Conservation (phyloP, 2,113 vertebrate genomes). For the Cinclus mexicanus region DNA sequence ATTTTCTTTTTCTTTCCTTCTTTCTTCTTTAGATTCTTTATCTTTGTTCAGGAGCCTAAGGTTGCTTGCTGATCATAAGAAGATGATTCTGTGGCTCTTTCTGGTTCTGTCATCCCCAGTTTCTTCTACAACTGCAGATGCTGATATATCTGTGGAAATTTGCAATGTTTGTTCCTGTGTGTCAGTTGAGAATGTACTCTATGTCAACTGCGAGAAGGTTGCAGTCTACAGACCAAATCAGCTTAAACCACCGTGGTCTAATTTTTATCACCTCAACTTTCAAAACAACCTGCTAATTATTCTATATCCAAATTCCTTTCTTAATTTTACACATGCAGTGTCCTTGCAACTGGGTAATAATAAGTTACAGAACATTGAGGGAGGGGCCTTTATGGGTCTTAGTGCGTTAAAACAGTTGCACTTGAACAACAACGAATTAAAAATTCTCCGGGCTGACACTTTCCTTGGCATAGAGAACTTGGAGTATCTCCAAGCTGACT, state of each 20-base stretch:
- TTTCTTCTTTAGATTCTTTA: constrained; percentile 79
- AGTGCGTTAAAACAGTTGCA: constrained; percentile 96
- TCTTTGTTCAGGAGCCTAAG: constrained; percentile 80
- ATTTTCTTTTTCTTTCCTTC: constrained; percentile 65
- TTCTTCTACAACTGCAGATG: constrained; percentile 84
- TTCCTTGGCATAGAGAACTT: constrained; percentile 98
- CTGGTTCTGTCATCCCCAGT: constrained; percentile 88
- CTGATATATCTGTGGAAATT: constrained; percentile 91
- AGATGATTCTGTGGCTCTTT: constrained; percentile 97
- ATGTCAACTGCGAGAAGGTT: constrained; percentile 98
- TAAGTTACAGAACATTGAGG: constrained; percentile 96
- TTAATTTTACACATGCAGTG: constrained; percentile 97
- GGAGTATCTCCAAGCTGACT: constrained; percentile 99
- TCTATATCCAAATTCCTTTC: constrained; percentile 94
- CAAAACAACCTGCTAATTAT: constrained; percentile 96
- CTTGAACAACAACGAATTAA: constrained; percentile 98
- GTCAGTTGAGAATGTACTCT: constrained; percentile 96
- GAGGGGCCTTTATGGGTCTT: constrained; percentile 94
- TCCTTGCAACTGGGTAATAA: constrained; percentile 98
- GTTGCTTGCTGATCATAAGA: constrained; percentile 89
- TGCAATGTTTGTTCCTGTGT: constrained; percentile 97
- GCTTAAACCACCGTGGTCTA: constrained; percentile 91
- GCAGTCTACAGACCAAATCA: constrained; percentile 95
- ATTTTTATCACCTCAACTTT: constrained; percentile 96
- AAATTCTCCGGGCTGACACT: constrained; percentile 93